phyloP scores from a whole-genome alignment of 2,113 vertebrate species.

The Hippolais icterina region DNA sequence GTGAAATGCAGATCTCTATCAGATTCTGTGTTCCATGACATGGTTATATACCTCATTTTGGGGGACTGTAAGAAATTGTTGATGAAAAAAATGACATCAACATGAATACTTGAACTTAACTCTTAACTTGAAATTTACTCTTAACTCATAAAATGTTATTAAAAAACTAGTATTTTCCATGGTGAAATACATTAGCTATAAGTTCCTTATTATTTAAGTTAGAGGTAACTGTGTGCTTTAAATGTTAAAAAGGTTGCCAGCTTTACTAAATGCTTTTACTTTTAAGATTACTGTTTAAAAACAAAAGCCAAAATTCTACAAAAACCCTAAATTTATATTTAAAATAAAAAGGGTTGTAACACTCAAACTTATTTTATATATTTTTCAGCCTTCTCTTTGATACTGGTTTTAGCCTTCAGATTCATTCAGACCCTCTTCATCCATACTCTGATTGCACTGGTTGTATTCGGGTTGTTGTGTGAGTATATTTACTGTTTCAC shows the following conservation, averaged over 20 bases:
- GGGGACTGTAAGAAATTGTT: neutral
- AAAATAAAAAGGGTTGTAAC: neutral
- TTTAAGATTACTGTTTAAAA: neutral
- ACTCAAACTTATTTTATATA: neutral
- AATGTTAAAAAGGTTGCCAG: neutral
- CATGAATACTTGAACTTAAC: neutral
- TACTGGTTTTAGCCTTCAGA: constrained; percentile 71
- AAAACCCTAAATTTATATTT: neutral
- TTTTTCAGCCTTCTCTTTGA: constrained; percentile 75
- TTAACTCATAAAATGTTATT: neutral
- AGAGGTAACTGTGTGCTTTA: neutral
- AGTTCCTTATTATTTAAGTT: neutral
- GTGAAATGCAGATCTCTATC: neutral
- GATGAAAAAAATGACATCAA: neutral
- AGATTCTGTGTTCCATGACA: neutral
- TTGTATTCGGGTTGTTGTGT: constrained; percentile 76
- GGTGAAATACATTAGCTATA: neutral
- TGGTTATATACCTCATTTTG: neutral
- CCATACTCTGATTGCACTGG: constrained; percentile 74
- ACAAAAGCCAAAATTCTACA: neutral
- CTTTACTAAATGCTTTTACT: neutral
- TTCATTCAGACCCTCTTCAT: constrained; percentile 71
- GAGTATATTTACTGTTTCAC: constrained; percentile 60
- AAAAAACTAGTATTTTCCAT: neutral
- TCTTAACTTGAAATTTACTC: neutral